phyloP scores from a whole-genome alignment of 2,888 invertebrate species.

The Nudaria mundana region DNA sequence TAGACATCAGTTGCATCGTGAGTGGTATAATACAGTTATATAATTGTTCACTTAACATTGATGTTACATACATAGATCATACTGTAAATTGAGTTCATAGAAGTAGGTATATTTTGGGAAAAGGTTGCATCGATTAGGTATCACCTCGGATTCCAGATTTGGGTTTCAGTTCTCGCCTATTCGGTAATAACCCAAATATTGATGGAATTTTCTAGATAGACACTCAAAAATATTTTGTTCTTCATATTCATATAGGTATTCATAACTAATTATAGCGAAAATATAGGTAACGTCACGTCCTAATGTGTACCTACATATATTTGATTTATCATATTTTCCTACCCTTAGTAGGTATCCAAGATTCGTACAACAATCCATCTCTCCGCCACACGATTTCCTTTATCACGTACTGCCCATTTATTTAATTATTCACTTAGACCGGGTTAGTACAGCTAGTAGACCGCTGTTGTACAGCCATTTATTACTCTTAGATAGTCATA shows the following conservation, averaged over 20 bases:
- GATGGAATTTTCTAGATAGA: background rate
- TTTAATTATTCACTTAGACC: too few relatives aligned
- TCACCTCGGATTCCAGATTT: constrained; percentile 11
- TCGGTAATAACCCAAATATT: background rate
- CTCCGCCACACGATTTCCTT: too few relatives aligned
- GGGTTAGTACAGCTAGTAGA: too few relatives aligned
- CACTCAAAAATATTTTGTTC: background rate
- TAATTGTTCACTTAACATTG: constrained; percentile 41
- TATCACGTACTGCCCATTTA: too few relatives aligned
- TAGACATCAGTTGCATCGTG: constrained; percentile 57
- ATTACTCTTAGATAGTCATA: too few relatives aligned
- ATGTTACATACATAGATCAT: constrained; percentile 11
- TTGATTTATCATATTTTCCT: too few relatives aligned
- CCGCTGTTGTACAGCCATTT: too few relatives aligned
- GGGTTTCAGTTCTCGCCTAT: background rate
- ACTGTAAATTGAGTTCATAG: constrained; percentile 1
- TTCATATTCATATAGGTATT: too few relatives aligned
- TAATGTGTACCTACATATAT: background rate
- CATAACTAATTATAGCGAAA: too few relatives aligned
- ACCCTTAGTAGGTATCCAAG: too few relatives aligned
- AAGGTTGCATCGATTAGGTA: constrained; percentile 24
- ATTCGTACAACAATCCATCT: too few relatives aligned
- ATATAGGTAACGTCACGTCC: too few relatives aligned
- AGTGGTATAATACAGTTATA: constrained; percentile 59
- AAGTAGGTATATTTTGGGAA: background rate